A percentile compares a stretch with the other conserved stretches of the same genome.
These are phyloP conservation scores for Ophonus ardosiacus DNA, from an alignment of 2,888 invertebrate genomes.

Conservation along the genomic window DNA sequence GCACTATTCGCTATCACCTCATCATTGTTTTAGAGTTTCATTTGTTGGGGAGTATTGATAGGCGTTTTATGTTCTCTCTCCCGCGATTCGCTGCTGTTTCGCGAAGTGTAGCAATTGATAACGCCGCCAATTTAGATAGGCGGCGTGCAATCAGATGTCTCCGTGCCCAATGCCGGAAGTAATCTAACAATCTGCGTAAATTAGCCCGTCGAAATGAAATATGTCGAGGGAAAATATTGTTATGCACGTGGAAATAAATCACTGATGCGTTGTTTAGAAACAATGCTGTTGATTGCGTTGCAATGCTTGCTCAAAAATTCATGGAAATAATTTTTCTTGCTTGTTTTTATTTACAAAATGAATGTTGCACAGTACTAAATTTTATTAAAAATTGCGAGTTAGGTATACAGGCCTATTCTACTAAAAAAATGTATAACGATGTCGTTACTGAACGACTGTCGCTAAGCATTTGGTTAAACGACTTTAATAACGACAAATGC, in stretches of 20 bases:
- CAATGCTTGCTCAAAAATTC: background rate
- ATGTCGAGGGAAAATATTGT: conserved; percentile 25
- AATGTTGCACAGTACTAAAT: background rate
- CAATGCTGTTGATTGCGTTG: background rate
- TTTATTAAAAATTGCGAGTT: background rate
- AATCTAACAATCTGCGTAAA: conserved; percentile 37
- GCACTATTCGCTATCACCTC: conserved; percentile 22
- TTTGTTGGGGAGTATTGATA: conserved; percentile 42
- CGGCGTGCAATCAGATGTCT: conserved; percentile 43
- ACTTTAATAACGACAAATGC: too few species aligned
- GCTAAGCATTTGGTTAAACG: too few species aligned
- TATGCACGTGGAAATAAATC: conserved; percentile 2
- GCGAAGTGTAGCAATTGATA: conserved; percentile 48
- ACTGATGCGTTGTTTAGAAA: background rate
- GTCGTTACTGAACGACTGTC: too few species aligned
- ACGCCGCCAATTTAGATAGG: conserved; percentile 47
- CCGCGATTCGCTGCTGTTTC: conserved; percentile 25
- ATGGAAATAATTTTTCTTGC: background rate
- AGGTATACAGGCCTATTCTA: too few species aligned
- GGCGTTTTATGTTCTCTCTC: conserved; percentile 24
- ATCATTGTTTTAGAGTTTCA: conserved; percentile 54
- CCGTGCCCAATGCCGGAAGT: conserved; percentile 36
- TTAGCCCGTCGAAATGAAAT: conserved; percentile 39
- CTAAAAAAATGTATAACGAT: too few species aligned
- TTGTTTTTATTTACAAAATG: background rate